A percentile compares a stretch with the other conserved stretches of the same genome.
These are phyloP conservation scores for Toxotes lorentzi DNA, from an alignment of 2,797 vertebrate species.

Conservation along the genomic window DNA sequence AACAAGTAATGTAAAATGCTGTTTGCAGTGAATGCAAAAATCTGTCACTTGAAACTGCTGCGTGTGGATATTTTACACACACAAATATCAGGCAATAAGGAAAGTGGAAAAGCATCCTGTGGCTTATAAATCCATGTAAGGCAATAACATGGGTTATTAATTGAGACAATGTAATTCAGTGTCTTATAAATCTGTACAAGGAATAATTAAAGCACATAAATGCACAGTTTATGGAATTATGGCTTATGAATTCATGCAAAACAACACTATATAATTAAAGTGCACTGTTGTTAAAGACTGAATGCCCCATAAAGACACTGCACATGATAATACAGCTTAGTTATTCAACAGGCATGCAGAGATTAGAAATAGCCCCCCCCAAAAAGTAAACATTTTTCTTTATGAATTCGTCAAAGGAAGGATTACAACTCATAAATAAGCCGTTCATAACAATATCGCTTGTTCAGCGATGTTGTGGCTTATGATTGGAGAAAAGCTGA, in stretches of 20 bases:
- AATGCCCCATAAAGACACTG: background rate
- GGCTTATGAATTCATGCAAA: constrained; percentile 20
- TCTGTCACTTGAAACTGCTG: constrained; percentile 41
- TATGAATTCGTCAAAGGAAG: background rate
- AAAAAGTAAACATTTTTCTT: constrained; percentile 15
- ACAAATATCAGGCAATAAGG: constrained; percentile 39
- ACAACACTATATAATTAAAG: background rate
- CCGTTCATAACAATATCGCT: background rate
- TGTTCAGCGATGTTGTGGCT: background rate
- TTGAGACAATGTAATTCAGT: constrained; percentile 21
- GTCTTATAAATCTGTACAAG: constrained; percentile 31
- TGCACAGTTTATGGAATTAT: constrained; percentile 35
- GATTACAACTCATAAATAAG: constrained; percentile 35
- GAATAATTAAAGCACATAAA: constrained; percentile 51
- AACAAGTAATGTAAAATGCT: constrained; percentile 19
- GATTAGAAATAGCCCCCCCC: constrained; percentile 37
- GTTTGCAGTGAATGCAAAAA: constrained; percentile 33
- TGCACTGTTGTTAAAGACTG: background rate
- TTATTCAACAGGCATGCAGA: constrained; percentile 7
- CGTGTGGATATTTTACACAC: constrained; percentile 32
- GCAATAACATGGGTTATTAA: constrained; percentile 37
- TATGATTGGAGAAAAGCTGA: background rate
- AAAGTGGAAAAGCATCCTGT: constrained; percentile 11
- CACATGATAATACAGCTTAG: background rate
- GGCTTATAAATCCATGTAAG: constrained; percentile 27